A percentile compares a stretch with the other conserved stretches of the same genome.
Evolutionary conservation across 30 jellyfish, hydroid and myxozoan genomes (phyloP).

Genomic region (Rhopilema esculentum): DNA sequence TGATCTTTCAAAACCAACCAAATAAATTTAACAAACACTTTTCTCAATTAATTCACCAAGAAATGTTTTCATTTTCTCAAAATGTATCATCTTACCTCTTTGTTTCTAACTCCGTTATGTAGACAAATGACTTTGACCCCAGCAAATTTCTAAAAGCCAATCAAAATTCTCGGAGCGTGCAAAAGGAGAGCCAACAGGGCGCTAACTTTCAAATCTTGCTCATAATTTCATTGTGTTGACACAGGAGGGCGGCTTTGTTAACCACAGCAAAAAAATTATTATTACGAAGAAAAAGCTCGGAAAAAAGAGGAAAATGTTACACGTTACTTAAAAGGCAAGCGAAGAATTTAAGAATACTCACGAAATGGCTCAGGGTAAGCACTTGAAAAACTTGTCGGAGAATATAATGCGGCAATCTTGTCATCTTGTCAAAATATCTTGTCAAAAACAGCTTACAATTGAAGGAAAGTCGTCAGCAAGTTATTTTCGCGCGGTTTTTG

Average conservation of each 20-base stretch:
- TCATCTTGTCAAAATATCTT: too few species aligned
- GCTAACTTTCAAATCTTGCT: not conserved
- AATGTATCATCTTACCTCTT: not conserved
- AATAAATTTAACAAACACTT: not conserved
- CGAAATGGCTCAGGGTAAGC: not conserved
- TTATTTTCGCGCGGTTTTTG: not conserved
- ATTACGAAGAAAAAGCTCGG: not conserved
- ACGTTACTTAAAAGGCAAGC: not conserved
- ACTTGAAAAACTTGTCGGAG: not conserved
- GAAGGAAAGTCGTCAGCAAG: not conserved
- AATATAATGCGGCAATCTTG: not conserved
- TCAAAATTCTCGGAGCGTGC: not conserved
- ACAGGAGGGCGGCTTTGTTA: too few species aligned
- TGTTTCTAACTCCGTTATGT: not conserved
- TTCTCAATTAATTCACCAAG: not conserved
- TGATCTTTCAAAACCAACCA: not conserved
- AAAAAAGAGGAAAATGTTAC: not conserved
- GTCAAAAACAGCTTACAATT: not conserved
- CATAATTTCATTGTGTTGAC: not conserved
- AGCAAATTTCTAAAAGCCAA: not conserved
- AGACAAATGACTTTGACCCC: not conserved
- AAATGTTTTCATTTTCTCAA: not conserved
- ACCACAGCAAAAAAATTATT: not conserved
- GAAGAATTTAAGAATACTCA: not conserved
- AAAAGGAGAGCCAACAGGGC: not conserved